Base-by-base conservation (phyloP, 2,797 vertebrate species). In the Coregonus sp. region DNA sequence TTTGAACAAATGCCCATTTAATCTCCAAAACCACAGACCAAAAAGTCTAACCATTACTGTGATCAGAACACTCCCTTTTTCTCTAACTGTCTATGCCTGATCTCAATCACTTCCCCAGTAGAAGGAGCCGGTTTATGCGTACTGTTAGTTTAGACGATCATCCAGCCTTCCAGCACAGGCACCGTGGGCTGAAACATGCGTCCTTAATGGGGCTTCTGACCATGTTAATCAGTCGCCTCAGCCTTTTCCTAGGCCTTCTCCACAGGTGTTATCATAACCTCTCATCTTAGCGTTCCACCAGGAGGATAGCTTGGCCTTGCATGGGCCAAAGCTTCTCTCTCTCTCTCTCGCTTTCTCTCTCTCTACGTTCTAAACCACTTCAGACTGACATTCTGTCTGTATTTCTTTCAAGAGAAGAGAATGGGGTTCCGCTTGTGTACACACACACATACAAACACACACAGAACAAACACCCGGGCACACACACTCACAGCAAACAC, bases 381-480 rank as follows among this genome's bases (percentile, higher is more conserved):
- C 56, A n/a, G 56, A n/a, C 56, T 25, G 59, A 63, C 29, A 29
- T 12, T 18, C 81, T 84, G 80, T 82, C 85, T 77, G 52, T 66
- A 80, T 75, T 51, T 66, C 83, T 70, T 86, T 87, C 73, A 82
- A 86, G 88, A 87, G 73, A 82, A 86, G 88, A 87, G 73, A 87
- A 84, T 86, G 86, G 86, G 84, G 87, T 77, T 87, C 81, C 15
- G 29, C 72, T 11, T 25, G 51, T 4, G 56, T 54, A 12, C 54
- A 37, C 72, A 37, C 72, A 37, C 52, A 35, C 31, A 37, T 18
- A 61, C 15, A 59, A 11, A 59, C 25, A 73, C 50, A 73, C 20
- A 56, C 4, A 51, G 11, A 65, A 40, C 31, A 35, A 33, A 68
- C 4, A 68, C 31, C 16, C 66, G 9, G 25, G 5, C 66, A 15